Evolutionary conservation across 1,140 invertebrate species (phyloP).

Genomic region (Heliconius eleuchia): DNA sequence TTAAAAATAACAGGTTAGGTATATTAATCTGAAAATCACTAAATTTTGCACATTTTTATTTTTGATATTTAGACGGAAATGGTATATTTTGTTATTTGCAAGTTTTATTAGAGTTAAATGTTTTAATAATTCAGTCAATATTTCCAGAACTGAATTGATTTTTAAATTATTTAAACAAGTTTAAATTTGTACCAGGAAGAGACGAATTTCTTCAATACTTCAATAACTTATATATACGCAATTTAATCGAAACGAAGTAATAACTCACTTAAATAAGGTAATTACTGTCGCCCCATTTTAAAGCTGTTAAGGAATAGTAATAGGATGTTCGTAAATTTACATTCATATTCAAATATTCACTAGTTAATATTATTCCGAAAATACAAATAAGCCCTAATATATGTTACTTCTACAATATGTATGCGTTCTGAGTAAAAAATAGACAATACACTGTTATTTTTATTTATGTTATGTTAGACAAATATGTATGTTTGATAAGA

Average conservation of each 20-base stretch:
- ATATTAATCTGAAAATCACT: constrained; percentile 14
- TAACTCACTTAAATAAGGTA: too few species aligned
- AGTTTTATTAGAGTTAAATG: too few species aligned
- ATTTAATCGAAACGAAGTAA: too few species aligned
- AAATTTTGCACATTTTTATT: neutral
- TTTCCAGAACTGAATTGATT: neutral
- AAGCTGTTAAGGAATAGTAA: too few species aligned
- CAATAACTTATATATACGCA: neutral
- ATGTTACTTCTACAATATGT: neutral
- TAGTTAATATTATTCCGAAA: too few species aligned
- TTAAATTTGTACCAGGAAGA: constrained; percentile 16
- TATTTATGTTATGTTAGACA: constrained; percentile 6
- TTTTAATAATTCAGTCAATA: neutral
- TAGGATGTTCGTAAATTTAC: too few species aligned
- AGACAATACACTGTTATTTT: neutral
- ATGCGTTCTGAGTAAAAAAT: neutral
- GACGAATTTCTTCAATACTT: constrained; percentile 21
- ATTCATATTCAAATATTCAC: too few species aligned
- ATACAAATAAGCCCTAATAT: neutral
- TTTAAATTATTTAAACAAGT: neutral
- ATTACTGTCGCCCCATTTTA: too few species aligned
- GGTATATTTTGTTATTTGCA: too few species aligned
- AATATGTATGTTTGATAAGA: constrained; percentile 1
- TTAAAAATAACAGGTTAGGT: constrained; percentile 31
- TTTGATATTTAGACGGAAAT: neutral